Base-by-base conservation (phyloP, 2,888 invertebrate genomes). In the Acronicta psi region DNA sequence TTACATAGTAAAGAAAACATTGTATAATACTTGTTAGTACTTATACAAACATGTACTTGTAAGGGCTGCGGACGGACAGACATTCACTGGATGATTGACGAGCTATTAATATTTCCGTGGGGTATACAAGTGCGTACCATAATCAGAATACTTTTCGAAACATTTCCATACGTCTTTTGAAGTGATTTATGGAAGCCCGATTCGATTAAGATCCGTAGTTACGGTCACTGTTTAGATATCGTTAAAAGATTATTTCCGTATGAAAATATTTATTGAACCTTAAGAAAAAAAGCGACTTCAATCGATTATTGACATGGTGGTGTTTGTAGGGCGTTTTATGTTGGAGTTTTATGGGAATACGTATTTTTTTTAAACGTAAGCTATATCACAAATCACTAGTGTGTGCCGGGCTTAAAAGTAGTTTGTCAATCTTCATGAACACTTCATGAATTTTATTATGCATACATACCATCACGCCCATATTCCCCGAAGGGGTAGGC, bases 81-180 rank as follows among this genome's bases (percentile, higher is more conserved):
- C 23, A 40, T 61, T 56, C 17, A 46, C 2, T 11, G 3, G 13
- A 56, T 63, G 64, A 56, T 63, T 40, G 46, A 69, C 29, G 64
- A 51, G 18, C 17, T 14, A 56, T 51, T 66, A 50, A 55, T 52
- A 63, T 55, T 36, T 36, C 29, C 34, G 4, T 17, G 13, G 45
- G 16, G 0, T 38, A 34, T 40, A 10, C 20, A 31, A 36, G 17
- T 16, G 29, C 6, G 17, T 44, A 29, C 29, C 29, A 25, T 42
- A 42, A 42, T 23, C n/a, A 34, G 34, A 34, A 29, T 29, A 29
- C 11, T 29, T 34, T 34, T 34, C 29, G 3, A 29, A 29, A 29
- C 29, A 29, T 34, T 34, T 34, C 34, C n/a, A n/a, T 34, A 34
- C 34, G 34, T n/a, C 34, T 34, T 34, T 34, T n/a, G n/a, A 34